Conservation (phyloP, 2,888 invertebrate species). For the Mythimna impura region DNA sequence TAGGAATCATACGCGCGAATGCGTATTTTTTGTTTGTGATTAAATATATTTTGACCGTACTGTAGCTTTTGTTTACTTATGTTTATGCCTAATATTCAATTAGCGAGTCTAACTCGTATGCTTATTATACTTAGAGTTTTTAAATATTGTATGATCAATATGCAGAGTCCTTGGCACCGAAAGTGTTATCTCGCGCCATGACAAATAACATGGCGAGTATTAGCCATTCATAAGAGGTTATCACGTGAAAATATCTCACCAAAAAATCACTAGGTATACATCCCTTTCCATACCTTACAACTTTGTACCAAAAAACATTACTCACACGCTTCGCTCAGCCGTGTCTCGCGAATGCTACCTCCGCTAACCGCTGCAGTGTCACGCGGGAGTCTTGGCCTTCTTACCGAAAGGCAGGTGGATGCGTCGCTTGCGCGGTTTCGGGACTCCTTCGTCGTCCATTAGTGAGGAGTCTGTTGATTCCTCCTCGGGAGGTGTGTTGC, state of each 20-base stretch:
- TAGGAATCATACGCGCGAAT: too few relatives aligned
- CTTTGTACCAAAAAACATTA: constrained; percentile 28
- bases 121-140: too few relatives aligned
- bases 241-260: neutral
- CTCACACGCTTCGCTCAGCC: constrained; percentile 49
- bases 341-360: constrained; percentile 27
- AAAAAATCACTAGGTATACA: neutral
- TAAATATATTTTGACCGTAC: too few relatives aligned
- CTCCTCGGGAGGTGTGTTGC: constrained; percentile 90
- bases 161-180: too few relatives aligned
- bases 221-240: neutral
- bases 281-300: constrained; percentile 28
- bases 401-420: constrained; percentile 92
- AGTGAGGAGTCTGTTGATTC: constrained; percentile 94
- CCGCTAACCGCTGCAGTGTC: constrained; percentile 67
- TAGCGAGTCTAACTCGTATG: too few relatives aligned
- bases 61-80: too few relatives aligned
- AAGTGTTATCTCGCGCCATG: too few relatives aligned
- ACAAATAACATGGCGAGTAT: too few relatives aligned
- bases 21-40: too few relatives aligned
- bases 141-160: too few relatives aligned
- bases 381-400: constrained; percentile 90
- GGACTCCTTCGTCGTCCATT: constrained; percentile 90
- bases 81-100: too few relatives aligned
- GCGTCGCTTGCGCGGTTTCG: constrained; percentile 91